Evolutionary conservation across 2,797 vertebrate species (phyloP).

Genomic region (Manis javanica): DNA sequence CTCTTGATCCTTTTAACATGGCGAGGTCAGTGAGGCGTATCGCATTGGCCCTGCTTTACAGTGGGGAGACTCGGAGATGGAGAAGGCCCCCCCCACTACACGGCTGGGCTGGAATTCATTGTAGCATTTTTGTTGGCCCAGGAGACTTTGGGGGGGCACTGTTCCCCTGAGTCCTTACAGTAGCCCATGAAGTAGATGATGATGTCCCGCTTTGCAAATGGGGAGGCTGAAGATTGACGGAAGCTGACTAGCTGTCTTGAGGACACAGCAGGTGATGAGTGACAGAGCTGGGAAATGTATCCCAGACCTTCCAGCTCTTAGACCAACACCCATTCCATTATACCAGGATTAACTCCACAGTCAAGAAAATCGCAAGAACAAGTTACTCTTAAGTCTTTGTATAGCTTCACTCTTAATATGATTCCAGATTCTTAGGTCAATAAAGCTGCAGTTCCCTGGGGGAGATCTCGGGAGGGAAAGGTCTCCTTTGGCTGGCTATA

Average conservation of each 20-base stretch:
- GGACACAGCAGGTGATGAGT: not conserved
- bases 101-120: not conserved
- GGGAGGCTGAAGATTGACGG: not conserved
- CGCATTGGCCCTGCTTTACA: not conserved
- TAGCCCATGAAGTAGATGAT: not conserved
- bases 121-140: not conserved
- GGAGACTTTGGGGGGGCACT: not conserved
- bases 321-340: constrained; percentile 62
- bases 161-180: not conserved
- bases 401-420: constrained; percentile 57
- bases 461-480: not conserved
- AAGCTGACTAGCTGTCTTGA: not conserved
- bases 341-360: constrained; percentile 54
- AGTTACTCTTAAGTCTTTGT: constrained; percentile 52
- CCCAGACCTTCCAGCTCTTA: constrained; percentile 12
- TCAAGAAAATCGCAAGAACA: constrained; percentile 68
- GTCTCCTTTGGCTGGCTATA: not conserved
- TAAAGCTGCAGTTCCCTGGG: not conserved
- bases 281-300: constrained; percentile 9
- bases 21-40: not conserved
- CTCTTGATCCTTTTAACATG: not conserved
- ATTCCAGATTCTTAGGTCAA: constrained; percentile 58
- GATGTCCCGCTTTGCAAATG: not conserved
- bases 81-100: too few relatives aligned
- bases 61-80: not conserved